Percentiles rank a stretch among this genome's conserved stretches.
phyloP scores from a whole-genome alignment of 2,888 invertebrate species.

The Acrocyrtus sp. region DNA sequence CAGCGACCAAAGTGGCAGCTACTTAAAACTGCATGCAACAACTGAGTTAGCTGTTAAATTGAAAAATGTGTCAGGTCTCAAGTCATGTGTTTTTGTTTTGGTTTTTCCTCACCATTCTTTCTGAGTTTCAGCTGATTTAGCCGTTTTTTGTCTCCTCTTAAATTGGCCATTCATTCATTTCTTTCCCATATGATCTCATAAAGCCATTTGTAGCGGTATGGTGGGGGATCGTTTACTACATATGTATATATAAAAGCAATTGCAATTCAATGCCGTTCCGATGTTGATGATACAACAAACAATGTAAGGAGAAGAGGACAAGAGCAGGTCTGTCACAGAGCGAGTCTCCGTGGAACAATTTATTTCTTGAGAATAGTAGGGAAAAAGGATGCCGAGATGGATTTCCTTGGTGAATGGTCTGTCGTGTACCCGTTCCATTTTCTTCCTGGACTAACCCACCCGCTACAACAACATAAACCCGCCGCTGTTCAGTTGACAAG shows the following conservation, averaged over 20 bases:
- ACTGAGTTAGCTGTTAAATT: too few species aligned
- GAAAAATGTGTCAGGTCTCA: too few species aligned
- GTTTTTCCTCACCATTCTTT: too few species aligned
- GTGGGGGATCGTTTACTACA: too few species aligned
- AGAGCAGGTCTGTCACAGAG: background rate
- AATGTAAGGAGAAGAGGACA: background rate
- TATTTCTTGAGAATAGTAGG: background rate
- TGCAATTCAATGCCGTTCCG: background rate
- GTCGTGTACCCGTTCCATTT: constrained; percentile 11
- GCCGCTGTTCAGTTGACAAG: background rate
- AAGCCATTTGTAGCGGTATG: too few species aligned
- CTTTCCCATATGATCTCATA: too few species aligned
- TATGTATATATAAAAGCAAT: background rate
- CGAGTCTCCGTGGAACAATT: background rate
- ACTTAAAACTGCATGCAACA: too few species aligned
- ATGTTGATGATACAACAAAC: background rate
- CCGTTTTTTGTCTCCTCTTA: constrained; percentile 11
- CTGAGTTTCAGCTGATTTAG: constrained; percentile 20
- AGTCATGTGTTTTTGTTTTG: constrained; percentile 19
- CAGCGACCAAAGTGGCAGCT: too few species aligned
- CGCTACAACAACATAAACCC: too few species aligned
- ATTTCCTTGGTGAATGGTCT: constrained; percentile 4
- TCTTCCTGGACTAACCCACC: background rate
- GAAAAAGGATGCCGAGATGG: background rate
- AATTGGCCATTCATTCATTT: constrained; percentile 7